phyloP scores from a whole-genome alignment of 2,113 vertebrate species.

The Planiliza haematocheilus region DNA sequence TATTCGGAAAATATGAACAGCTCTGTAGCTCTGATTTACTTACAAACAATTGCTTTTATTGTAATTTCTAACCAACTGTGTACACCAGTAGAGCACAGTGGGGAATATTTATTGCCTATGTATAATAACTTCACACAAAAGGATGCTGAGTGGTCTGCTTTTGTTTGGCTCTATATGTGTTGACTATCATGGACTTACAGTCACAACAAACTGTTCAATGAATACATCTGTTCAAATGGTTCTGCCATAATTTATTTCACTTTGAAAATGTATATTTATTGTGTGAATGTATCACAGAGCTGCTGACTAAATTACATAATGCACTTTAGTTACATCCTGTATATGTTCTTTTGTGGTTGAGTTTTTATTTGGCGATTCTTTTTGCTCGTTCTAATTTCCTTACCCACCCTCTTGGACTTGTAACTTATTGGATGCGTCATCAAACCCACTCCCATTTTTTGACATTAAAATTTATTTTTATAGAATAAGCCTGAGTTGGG shows the following conservation, averaged over 20 bases:
- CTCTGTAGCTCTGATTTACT: conserved; percentile 41
- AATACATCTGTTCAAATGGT: conserved; percentile 58
- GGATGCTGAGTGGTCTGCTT: conserved; percentile 21
- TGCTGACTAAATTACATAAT: conserved; percentile 93
- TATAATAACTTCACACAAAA: conserved; percentile 31
- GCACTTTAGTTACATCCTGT: conserved; percentile 89
- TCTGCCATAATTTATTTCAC: conserved; percentile 92
- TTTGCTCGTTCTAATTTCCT: conserved; percentile 58
- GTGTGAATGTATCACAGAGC: conserved; percentile 95
- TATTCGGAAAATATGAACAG: conserved; percentile 63
- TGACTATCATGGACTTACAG: conserved; percentile 40
- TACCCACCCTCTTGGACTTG: conserved; percentile 47
- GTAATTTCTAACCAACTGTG: conserved; percentile 36
- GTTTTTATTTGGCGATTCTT: conserved; percentile 55
- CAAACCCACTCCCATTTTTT: conserved; percentile 54
- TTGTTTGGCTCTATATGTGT: conserved; percentile 35
- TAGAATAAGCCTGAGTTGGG: conserved; percentile 55
- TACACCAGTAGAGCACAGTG: conserved; percentile 27
- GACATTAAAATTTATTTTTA: conserved; percentile 65
- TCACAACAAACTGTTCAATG: conserved; percentile 49
- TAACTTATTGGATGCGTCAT: conserved; percentile 72
- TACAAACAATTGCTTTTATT: conserved; percentile 31
- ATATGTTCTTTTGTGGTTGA: conserved; percentile 76
- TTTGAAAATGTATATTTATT: conserved; percentile 93
- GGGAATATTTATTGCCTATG: conserved; percentile 63